Conservation (phyloP, 2,797 vertebrate species). For the Catamblyrhynchus diadema region DNA sequence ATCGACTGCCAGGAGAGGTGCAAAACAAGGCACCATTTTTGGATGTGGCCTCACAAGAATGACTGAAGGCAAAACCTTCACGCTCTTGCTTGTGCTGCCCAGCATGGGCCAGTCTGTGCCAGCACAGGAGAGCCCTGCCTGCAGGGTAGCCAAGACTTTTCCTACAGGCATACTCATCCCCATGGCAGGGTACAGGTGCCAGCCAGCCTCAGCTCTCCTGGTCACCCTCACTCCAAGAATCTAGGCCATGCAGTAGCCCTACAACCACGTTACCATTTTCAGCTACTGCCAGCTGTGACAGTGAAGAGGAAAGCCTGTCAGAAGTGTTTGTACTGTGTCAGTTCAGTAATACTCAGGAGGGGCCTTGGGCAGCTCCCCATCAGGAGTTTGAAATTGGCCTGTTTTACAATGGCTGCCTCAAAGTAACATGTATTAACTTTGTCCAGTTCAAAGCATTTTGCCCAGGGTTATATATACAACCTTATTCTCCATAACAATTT, state of each 20-base stretch:
- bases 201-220: neutral
- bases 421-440: neutral
- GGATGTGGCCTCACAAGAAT: neutral
- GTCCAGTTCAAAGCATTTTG: neutral
- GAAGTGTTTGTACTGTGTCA: neutral
- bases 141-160: neutral
- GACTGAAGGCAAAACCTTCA: neutral
- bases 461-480: neutral
- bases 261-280: fast-evolving
- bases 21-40: neutral
- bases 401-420: neutral
- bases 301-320: neutral
- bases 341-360: neutral
- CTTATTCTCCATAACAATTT: neutral
- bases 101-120: neutral
- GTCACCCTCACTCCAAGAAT: neutral
- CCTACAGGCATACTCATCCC: neutral
- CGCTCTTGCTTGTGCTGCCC: fast-evolving
- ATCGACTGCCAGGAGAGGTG: neutral
- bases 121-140: neutral
- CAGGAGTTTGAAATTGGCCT: neutral
- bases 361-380: neutral
- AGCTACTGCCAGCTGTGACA: neutral
- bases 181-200: fast-evolving
- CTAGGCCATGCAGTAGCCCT: neutral